Evolutionary conservation across 2,113 vertebrate genomes (phyloP), one percentile per base, ranked within the genome.

Genomic region (Notarius lentiginosus): DNA sequence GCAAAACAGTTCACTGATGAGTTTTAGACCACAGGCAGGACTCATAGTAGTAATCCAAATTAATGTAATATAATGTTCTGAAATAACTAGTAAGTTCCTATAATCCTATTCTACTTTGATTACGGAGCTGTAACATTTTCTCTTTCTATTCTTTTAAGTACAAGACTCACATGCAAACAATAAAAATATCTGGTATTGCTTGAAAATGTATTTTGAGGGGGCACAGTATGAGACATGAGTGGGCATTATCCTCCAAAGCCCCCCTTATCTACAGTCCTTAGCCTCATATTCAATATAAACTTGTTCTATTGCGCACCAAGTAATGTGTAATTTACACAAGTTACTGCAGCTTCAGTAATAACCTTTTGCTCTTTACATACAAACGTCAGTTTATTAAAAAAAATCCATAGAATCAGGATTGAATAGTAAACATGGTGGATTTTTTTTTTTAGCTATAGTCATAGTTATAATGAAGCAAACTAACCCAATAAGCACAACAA

Each of bases 331-430:
- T 82, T 73, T 82, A 73, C 53, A 82, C 61, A 70, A 14, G 77
- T 51, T 60, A 60, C 30, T 10, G 58, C 18, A 80, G 75, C 75
- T 66, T 17, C 60, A 86, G 27, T 80, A 51, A 80, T 80, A 80
- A 72, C 51, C 22, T 80, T 51, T 70, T 58, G 65, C 51, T 34
- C 76, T 68, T 9, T 34, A 51, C 15, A 27, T 17, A 65, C 27
- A 86, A 60, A 49, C n/a, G 6, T 18, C 4, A 20, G 3, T 30
- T 34, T 27, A n/a, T 66, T 1, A 70, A 22, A 47, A 22, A 49
- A 47, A 22, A 58, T 73, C 27, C 20, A 63, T 24, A 22, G 53
- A 30, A 30, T 9, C 49, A 83, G 49, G n/a, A 56, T 24, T 72
- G 10, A 76, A 73, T 41, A 68, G 5, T 30, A 30, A 30, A 60